Percentiles rank a stretch among this genome's conserved stretches.
These are phyloP conservation scores for Petrocephalus microphthalmus DNA, from an alignment of 2,113 vertebrate genomes.

Conservation along the genomic window DNA sequence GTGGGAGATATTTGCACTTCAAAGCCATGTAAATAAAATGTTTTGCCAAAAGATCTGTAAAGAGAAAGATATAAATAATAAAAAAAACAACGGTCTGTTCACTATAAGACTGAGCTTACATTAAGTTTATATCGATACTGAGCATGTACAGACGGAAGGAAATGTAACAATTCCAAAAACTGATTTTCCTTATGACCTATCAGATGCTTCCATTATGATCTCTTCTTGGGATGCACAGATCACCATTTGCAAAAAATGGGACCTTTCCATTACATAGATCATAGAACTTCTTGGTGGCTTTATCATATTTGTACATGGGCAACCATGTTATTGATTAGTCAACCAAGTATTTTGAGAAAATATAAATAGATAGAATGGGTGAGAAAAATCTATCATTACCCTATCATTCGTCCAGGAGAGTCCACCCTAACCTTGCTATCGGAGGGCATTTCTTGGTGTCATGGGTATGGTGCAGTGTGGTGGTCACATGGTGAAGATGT, in stretches of 20 bases:
- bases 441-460: constrained; percentile 29
- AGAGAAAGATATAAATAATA: not conserved
- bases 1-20: constrained; percentile 8
- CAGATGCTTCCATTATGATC: not conserved
- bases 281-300: not conserved
- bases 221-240: not conserved
- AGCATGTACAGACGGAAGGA: not conserved
- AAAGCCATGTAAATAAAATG: not conserved
- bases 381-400: too few species aligned
- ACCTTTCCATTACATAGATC: not conserved
- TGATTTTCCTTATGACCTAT: not conserved
- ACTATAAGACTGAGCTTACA: not conserved
- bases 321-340: not conserved
- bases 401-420: not conserved
- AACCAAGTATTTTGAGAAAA: not conserved
- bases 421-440: not conserved
- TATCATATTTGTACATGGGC: constrained; percentile 40
- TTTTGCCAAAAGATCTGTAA: not conserved
- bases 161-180: not conserved
- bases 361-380: too few species aligned
- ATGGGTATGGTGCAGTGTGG: constrained; percentile 37
- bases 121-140: not conserved
- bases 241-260: not conserved
- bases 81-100: not conserved
- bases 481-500: constrained; percentile 39